Percentiles rank a stretch among this genome's conserved stretches.
Conservation (phyloP, 2,888 invertebrate species). For the Melipona bicolor region DNA sequence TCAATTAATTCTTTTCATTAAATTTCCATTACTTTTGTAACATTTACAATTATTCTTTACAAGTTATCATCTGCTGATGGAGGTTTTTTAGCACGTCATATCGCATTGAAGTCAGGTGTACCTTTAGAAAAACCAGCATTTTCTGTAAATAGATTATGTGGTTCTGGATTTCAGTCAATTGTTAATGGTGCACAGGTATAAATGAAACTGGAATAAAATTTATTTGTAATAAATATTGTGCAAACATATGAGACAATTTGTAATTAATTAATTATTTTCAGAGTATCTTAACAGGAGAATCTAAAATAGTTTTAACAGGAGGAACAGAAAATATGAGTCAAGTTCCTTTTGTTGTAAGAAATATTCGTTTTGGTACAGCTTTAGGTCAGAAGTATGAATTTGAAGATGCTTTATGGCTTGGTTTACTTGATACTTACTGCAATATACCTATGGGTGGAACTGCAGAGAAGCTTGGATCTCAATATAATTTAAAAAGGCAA, state of each 20-base stretch:
- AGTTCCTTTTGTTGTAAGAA: slow-evolving; percentile 93
- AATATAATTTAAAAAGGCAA: slow-evolving; percentile 92
- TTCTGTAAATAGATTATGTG: slow-evolving; percentile 96
- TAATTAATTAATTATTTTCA: slow-evolving; percentile 78
- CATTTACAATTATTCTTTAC: slow-evolving; percentile 3
- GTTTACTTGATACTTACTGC: slow-evolving; percentile 94
- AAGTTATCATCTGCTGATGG: slow-evolving; percentile 89
- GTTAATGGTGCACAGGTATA: slow-evolving; percentile 94
- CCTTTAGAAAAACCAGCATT: slow-evolving; percentile 94
- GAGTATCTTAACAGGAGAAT: slow-evolving; percentile 94
- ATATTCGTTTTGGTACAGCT: slow-evolving; percentile 94
- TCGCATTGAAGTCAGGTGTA: slow-evolving; percentile 93
- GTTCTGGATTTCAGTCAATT: slow-evolving; percentile 98
- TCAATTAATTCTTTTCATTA: not conserved
- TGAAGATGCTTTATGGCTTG: slow-evolving; percentile 96
- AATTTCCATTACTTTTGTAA: not conserved
- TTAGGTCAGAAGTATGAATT: slow-evolving; percentile 91
- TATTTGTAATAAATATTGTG: not conserved
- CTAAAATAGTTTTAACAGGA: slow-evolving; percentile 94
- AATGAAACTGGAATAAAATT: not conserved
- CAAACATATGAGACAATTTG: not conserved
- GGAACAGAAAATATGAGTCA: slow-evolving; percentile 99
- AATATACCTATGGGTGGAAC: slow-evolving; percentile 98
- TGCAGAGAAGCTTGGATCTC: slow-evolving; percentile 95
- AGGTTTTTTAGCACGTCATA: slow-evolving; percentile 94